Evolutionary conservation across 2,888 invertebrate species (phyloP).

Genomic region (Tipula confusa): DNA sequence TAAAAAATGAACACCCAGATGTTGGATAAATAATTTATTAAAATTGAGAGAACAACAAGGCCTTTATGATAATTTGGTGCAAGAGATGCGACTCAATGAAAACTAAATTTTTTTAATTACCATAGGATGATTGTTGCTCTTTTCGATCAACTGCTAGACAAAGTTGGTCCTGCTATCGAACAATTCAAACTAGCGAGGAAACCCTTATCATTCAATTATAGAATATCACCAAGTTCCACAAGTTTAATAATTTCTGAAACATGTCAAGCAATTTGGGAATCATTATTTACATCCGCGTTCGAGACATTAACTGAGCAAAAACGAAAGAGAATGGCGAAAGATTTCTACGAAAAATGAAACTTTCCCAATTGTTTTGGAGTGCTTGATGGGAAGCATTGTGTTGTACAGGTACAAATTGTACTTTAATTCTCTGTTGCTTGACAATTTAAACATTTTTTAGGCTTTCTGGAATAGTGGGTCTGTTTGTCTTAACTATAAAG

Average conservation of each 20-base stretch:
- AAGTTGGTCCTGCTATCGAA: not conserved
- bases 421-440: not conserved
- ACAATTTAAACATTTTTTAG: not conserved
- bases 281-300: not conserved
- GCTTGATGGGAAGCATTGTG: not conserved
- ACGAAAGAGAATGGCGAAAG: not conserved
- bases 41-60: not conserved
- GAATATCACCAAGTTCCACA: not conserved
- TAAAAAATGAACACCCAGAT: not conserved
- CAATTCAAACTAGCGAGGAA: not conserved
- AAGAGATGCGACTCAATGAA: not conserved
- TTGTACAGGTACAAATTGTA: not conserved
- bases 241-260: not conserved
- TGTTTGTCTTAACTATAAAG: too few relatives aligned
- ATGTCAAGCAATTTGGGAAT: not conserved
- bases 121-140: not conserved
- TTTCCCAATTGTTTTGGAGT: not conserved
- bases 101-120: not conserved
- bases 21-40: not conserved
- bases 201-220: not conserved
- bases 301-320: not conserved
- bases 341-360: constrained; percentile 13
- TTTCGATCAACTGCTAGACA: not conserved
- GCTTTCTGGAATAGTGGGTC: not conserved
- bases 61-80: not conserved